These are phyloP conservation scores for Vannuccia rotundouncinata DNA, from an alignment of 2,888 invertebrate genomes.

Conservation along the genomic window DNA sequence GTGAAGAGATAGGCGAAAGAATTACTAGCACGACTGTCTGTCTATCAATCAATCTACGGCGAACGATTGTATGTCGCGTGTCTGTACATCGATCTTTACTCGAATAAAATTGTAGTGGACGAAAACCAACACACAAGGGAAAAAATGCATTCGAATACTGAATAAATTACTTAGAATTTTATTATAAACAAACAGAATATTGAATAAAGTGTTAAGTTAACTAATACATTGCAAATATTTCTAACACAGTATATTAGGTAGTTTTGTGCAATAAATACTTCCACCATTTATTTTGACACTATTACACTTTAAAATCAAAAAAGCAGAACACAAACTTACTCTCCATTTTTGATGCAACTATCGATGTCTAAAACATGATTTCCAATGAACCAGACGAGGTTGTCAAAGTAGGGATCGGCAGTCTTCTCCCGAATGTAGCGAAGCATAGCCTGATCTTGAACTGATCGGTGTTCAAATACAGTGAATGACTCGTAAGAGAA, in stretches of 20 bases:
- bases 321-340: slow-evolving; percentile 74
- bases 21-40: neutral
- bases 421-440: slow-evolving; percentile 89
- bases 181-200: too few relatives aligned
- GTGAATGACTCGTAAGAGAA: too few relatives aligned
- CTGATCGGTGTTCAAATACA: too few relatives aligned
- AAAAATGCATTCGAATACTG: neutral
- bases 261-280: neutral
- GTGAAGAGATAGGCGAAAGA: neutral
- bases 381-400: slow-evolving; percentile 96
- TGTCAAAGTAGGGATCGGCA: slow-evolving; percentile 94
- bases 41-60: neutral
- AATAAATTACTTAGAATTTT: neutral
- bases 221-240: neutral
- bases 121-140: neutral
- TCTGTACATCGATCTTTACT: too few relatives aligned
- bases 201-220: neutral
- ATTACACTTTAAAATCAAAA: slow-evolving; percentile 10
- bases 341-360: slow-evolving; percentile 83
- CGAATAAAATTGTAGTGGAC: neutral
- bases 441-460: slow-evolving; percentile 84
- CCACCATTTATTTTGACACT: neutral
- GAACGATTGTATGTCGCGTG: neutral
- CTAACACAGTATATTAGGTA: neutral
- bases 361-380: slow-evolving; percentile 92